Base-by-base conservation (phyloP, 2,797 vertebrate species). In the Oceanodroma leucorhoa region DNA sequence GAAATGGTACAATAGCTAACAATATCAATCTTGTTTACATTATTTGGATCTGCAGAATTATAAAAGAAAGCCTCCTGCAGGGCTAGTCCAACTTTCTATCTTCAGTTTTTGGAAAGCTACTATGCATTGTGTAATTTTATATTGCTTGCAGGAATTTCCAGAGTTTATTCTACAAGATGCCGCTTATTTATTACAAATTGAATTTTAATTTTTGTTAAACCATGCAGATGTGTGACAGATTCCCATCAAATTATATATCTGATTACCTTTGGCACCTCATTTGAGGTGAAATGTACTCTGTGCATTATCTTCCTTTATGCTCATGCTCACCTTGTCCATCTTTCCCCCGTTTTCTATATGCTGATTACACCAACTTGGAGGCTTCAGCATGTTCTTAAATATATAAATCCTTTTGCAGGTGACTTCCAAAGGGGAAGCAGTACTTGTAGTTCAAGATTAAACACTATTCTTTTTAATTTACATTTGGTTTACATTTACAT, bases 171-270 rank as follows among this genome's bases (percentile, higher is more conserved):
- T 53, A 38, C 51, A 84, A 60, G 38, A 71, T 13, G 14, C 7
- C 1, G 3, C 5, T 77, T 87, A 53, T 62, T 69, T 93, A 53
- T 62, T 61, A 61, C 16, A 72, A 86, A 86, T 6, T 48, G 11
- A 61, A 55, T 75, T 93, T 88, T 83, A 51, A 38, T 55, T 91
- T 94, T 89, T 90, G 50, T 60, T 93, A 81, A 92, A 88, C 6
- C 30, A 66, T 83, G 23, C 8, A 71, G 78, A 76, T 34, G 7
- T 46, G 16, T 66, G 85, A 92, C 72, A 81, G 73, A 80, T 40
- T 77, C 40, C 50, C 38, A 54, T 54, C 66, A 78, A 90, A 83
- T 83, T 90, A 65, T 79, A 54, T 6, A 65, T 14, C 26, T 62
- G 53, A 76, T 76, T 91, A 93, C 36, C 36, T 48, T 32, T 3